Evolutionary conservation across 2,113 vertebrate species (phyloP), one percentile per base, ranked within the genome.

Genomic region (Meleagris gallopavo): DNA sequence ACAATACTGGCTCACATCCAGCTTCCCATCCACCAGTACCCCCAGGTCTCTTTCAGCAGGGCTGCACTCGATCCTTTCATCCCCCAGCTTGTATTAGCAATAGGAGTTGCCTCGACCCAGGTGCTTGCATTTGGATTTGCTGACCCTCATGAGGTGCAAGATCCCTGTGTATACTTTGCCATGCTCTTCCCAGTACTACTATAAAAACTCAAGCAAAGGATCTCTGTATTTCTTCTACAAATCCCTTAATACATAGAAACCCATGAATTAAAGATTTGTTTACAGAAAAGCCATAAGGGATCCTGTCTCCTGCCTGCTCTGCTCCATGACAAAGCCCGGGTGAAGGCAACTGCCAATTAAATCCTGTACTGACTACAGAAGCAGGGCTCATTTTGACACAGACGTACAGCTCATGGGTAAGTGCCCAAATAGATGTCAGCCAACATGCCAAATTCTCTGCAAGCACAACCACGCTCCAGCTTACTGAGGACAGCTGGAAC

Each of bases 231-330:
- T 75, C 54, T 77, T 50, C 46, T 58, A 41, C 11, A 38, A 82
- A 69, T 46, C 36, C 34, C 18, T 70, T 34, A 46, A 38, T 19
- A 67, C 22, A 8, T 29, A 27, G 16, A 88, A 78, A 73, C 14
- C 43, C 34, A 88, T 82, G 81, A 88, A 93, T 82, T 93, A 88
- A 88, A 95, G 84, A 86, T 85, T 19, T 93, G 88, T 90, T 95
- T 77, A 90, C 60, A 30, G 41, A 67, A 67, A 54, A 82, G 43
- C 30, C 55, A 16, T 18, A 11, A 10, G 60, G n/a, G 80, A 69
- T 60, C 21, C 79, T 69, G 80, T 85, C 41, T 4, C 73, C 45
- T 43, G 70, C 34, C 70, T 60, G 41, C 54, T 46, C 60, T 13
- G 6, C 79, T 57, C 54, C 70, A 3, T 4, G 29, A 67, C 4